Base-by-base conservation (phyloP, 2,113 vertebrate species). In the Scatophagus argus region DNA sequence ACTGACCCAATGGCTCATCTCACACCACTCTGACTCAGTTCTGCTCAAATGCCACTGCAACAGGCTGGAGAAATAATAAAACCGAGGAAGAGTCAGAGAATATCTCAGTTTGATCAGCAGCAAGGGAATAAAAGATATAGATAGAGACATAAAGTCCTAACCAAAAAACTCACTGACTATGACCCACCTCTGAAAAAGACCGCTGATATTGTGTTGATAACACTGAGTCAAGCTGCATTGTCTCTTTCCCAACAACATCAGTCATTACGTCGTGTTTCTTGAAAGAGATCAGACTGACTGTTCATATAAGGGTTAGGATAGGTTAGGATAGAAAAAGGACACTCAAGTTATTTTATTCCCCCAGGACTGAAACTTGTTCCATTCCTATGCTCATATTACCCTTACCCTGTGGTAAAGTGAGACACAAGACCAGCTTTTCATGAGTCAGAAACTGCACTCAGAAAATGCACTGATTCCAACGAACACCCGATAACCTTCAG, bases 371-470 rank as follows among this genome's bases (percentile, higher is more conserved):
- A n/a, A 66, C 5, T 5, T 47, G 12, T 27, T 31, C 44, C 64
- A 31, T 29, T 23, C 13, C 32, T 4, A 5, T 0, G 27, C 64
- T 68, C 74, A 34, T 7, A 77, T 77, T 68, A 77, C 74, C 14
- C 27, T 19, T 25, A 68, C 14, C 1, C 14, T 21, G 55, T 34
- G 27, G 74, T 67, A 77, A 77, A 43, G 25, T 17, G 44, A 77
- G 55, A 77, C 64, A 49, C 10, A n/a, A 27, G 10, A 21, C 6
- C 10, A 51, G 23, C 27, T 17, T 47, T 60, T 27, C 38, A 14
- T 14, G 25, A 23, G 58, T 62, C 59, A 43, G 25, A 61, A 29
- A 31, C 56, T 62, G 36, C 6, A 6, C 1, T 1, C n/a, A 36
- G 3, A 36, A 47, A 59, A 69, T 21, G 51, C 25, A 36, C 4